Evolutionary conservation across 2,113 vertebrate species (phyloP).

Genomic region (Thymallus thymallus): DNA sequence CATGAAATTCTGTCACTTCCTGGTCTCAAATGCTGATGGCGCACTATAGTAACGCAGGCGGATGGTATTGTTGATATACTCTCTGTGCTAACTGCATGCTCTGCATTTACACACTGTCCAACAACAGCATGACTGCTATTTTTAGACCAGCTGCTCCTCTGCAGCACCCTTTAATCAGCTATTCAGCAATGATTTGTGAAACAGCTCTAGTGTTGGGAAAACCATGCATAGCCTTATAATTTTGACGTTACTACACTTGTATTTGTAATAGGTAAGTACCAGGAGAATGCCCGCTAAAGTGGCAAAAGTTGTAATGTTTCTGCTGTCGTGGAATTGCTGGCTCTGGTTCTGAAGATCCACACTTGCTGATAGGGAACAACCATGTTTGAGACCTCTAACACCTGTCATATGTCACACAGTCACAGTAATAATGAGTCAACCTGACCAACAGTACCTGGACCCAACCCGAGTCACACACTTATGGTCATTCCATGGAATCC

Average conservation of each 20-base stretch:
- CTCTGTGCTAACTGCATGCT: slow-evolving; percentile 61
- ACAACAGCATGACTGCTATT: slow-evolving; percentile 61
- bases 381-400: slow-evolving; percentile 39
- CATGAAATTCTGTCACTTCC: slow-evolving; percentile 47
- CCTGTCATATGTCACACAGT: too few species aligned
- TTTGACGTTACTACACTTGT: slow-evolving; percentile 14
- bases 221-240: background rate
- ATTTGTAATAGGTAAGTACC: background rate
- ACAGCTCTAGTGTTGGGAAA: slow-evolving; percentile 58
- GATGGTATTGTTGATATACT: slow-evolving; percentile 51
- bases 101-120: slow-evolving; percentile 52
- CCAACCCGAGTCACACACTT: slow-evolving; percentile 39
- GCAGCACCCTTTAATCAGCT: slow-evolving; percentile 60
- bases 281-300: slow-evolving; percentile 36
- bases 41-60: slow-evolving; percentile 49
- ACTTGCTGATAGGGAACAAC: slow-evolving; percentile 17
- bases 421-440: slow-evolving; percentile 54
- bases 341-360: too few species aligned
- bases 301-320: slow-evolving; percentile 5
- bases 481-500: slow-evolving; percentile 33
- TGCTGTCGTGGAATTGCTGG: background rate
- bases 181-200: slow-evolving; percentile 63
- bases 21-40: slow-evolving; percentile 58
- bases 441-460: background rate
- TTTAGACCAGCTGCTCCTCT: slow-evolving; percentile 72